Evolutionary conservation across 1,140 invertebrate genomes (phyloP), one percentile per base, ranked within the genome.

Genomic region (Drosophila arawakana): DNA sequence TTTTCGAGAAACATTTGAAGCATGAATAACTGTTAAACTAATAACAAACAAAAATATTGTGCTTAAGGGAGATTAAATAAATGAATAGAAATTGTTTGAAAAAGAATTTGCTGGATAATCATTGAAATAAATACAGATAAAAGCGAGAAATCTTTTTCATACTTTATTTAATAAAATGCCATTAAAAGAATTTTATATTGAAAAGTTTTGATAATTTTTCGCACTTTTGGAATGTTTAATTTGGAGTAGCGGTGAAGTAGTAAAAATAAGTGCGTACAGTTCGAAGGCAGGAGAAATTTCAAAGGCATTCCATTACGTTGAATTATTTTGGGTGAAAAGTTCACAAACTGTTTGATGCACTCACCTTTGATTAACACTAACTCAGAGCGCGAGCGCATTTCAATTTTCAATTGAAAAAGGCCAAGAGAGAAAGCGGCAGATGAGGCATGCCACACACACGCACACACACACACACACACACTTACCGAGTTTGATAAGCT

Each of bases 401-500:
- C 71, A 73, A 73, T 73, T 61, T 73, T 47, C 39, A 69, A 69
- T 69, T 69, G 57, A 55, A 73, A 55, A 73, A 73, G 59, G 35
- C 41, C 50, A 30, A 50, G n/a, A 67, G 63, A 55, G 30, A 18
- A 7, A 52, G 30, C n/a, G 10, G 21, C 18, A 60, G 55, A 60
- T 34, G 21, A 15, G 57, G 11, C 15, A 21, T 41, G 37, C 18
- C 55, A 37, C 55, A 9, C 43, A n/a, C n/a, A 37, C 55, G 6
- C 43, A n/a, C n/a, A 44, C 34, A 35, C 35, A 41, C 39, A n/a
- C 39, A 41, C 30, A 47, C 37, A 15, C 67, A 60, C 55, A 60
- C 55, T 21, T n/a, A 13, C 35, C 21, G 34, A n/a, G 25, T 30
- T 15, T 76, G 73, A 78, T 78, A 78, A 78, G 67, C 76, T 79